These are phyloP conservation scores for Thera britannica DNA, from an alignment of 2,888 invertebrate genomes.

Conservation along the genomic window DNA sequence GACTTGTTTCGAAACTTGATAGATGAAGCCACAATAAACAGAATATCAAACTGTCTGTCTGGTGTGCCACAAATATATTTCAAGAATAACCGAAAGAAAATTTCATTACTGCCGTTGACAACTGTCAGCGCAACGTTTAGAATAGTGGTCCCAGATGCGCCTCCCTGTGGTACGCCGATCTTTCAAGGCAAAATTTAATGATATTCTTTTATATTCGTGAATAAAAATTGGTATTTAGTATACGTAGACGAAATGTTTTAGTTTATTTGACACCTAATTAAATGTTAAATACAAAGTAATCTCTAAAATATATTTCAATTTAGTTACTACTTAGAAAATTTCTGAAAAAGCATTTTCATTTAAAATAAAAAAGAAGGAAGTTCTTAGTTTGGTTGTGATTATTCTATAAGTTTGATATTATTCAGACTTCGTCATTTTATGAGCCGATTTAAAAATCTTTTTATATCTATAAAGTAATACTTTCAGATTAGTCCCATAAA, in stretches of 20 bases:
- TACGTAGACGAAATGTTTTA: background rate
- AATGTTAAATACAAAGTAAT: background rate
- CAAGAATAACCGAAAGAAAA: constrained; percentile 31
- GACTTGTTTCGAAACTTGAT: background rate
- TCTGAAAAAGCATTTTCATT: no score
- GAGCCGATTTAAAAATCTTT: no score
- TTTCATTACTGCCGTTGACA: constrained; percentile 35
- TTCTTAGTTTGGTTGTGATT: no score
- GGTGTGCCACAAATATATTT: constrained; percentile 17
- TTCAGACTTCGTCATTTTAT: no score
- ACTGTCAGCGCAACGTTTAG: constrained; percentile 30
- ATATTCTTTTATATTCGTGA: constrained; percentile 23
- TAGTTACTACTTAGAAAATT: no score
- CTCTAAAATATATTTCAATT: no score
- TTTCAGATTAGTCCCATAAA: no score
- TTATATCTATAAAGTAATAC: no score
- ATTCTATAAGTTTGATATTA: no score
- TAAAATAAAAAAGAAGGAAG: no score
- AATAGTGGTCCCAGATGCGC: constrained; percentile 34
- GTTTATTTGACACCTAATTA: background rate
- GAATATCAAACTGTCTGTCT: constrained; percentile 15
- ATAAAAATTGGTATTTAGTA: constrained; percentile 10
- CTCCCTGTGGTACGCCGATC: constrained; percentile 32
- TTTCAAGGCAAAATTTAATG: constrained; percentile 30
- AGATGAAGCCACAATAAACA: constrained; percentile 11